Base-by-base conservation (phyloP, 2,797 vertebrate species). In the Melanotaenia parkinsoni region DNA sequence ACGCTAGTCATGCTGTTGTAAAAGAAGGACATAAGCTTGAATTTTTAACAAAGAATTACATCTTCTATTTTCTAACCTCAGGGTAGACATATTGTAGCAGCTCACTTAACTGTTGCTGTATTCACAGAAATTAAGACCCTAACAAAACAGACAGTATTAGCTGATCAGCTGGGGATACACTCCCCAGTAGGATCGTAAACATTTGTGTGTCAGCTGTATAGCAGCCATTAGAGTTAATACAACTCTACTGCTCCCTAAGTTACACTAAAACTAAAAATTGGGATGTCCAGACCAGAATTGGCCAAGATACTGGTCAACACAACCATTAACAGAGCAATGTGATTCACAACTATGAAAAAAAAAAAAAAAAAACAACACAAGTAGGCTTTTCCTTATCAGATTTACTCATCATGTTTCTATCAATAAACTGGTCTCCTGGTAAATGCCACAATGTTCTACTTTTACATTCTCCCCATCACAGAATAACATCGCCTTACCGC, bases 21-120 rank as follows among this genome's bases (percentile, higher is more conserved):
- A 72, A 76, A 58, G 53, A 66, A 71, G 47, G 57, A 62, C 16
- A 30, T 28, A 40, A 74, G 64, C 58, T 84, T 12, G 67, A 82
- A 77, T 74, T 58, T 63, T 70, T 56, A 78, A 67, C 18, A 61
- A 59, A 76, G 71, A 58, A 77, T 65, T 43, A 9, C 67, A 66
- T 71, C 11, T 63, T 43, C 66, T 65, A 18, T 72, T 77, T 59
- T 63, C 43, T 66, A 60, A 53, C 33, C 32, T 63, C 2, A 14
- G 37, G 62, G 51, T 26, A 58, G 16, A 64, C 24, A 13, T 63
- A 22, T 64, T 64, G 18, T 58, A 38, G 24, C 37, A 32, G 53
- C n/a, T 32, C 72, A 45, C 32, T 67, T 63, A 54, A 71, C 12
- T 66, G 63, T 47, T 53, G 38, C 8, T 50, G 35, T n/a, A 62